phyloP scores from a whole-genome alignment of 2,797 vertebrate species.

The Takifugu rubripes region DNA sequence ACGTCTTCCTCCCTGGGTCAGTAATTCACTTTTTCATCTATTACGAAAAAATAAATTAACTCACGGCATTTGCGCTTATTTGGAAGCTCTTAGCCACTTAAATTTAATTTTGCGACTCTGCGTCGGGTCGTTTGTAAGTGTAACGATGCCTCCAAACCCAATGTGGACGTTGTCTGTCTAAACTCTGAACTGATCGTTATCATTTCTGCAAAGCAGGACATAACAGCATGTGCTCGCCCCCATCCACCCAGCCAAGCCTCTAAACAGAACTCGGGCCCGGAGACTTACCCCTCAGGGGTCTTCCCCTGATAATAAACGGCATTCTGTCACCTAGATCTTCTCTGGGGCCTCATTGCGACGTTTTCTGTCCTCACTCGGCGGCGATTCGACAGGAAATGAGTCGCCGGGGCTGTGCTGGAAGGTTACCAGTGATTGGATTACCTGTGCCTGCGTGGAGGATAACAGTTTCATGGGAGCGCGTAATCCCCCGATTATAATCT shows the following conservation, averaged over 20 bases:
- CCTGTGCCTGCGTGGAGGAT: conserved; percentile 82
- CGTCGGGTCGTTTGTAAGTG: no score
- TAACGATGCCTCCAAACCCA: no score
- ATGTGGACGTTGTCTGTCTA: neutral
- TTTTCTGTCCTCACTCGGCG: conserved; percentile 48
- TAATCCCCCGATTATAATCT: conserved; percentile 91
- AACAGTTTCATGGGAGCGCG: conserved; percentile 81
- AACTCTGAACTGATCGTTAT: conserved; percentile 2
- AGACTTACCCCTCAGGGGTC: conserved; percentile 71
- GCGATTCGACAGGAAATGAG: conserved; percentile 63
- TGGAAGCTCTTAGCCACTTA: no score
- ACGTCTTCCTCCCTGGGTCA: no score
- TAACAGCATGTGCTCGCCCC: conserved; percentile 1
- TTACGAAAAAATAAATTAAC: no score
- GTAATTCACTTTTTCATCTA: no score
- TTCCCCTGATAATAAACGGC: conserved; percentile 71
- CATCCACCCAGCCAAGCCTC: neutral
- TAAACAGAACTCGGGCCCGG: neutral
- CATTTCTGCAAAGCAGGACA: conserved; percentile 13
- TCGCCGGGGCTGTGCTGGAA: conserved; percentile 67
- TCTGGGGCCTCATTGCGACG: conserved; percentile 55
- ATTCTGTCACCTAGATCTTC: conserved; percentile 72
- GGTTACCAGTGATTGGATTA: conserved; percentile 87
- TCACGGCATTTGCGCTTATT: no score
- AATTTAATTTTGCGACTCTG: no score